Evolutionary conservation across 2,888 invertebrate genomes (phyloP).

Genomic region (Drosophila lacicola): DNA sequence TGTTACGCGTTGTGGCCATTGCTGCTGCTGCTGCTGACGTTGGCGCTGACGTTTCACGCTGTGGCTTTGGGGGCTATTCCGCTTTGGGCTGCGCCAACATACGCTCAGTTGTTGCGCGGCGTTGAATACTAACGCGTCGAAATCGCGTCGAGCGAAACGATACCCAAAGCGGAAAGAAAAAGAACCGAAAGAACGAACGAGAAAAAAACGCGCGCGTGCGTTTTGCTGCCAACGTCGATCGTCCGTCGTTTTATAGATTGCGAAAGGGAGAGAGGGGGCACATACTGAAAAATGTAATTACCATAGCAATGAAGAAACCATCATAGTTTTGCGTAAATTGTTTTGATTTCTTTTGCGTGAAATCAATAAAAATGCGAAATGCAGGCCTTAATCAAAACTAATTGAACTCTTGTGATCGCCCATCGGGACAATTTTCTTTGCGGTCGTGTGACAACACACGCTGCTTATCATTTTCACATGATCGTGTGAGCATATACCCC

Average conservation of each 20-base stretch:
- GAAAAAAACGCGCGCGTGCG: slow-evolving; percentile 66
- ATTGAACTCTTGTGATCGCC: slow-evolving; percentile 71
- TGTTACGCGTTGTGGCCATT: slow-evolving; percentile 62
- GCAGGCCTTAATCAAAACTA: slow-evolving; percentile 62
- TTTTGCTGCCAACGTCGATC: slow-evolving; percentile 36
- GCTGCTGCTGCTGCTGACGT: slow-evolving; percentile 51
- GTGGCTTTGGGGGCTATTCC: slow-evolving; percentile 47
- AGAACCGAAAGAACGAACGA: slow-evolving; percentile 16
- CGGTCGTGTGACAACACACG: slow-evolving; percentile 34
- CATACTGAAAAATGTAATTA: slow-evolving; percentile 60
- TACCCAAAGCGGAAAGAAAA: slow-evolving; percentile 26
- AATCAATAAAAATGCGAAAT: slow-evolving; percentile 67
- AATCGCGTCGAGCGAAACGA: slow-evolving; percentile 49
- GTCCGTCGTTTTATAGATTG: slow-evolving; percentile 11
- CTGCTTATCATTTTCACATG: slow-evolving; percentile 75
- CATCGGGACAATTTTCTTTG: slow-evolving; percentile 12
- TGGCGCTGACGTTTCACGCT: slow-evolving; percentile 44
- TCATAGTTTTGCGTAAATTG: slow-evolving; percentile 67
- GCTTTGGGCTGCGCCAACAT: slow-evolving; percentile 43
- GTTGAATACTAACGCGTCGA: slow-evolving; percentile 77
- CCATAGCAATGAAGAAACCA: slow-evolving; percentile 35
- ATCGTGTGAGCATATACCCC: slow-evolving; percentile 56
- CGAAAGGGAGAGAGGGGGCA: slow-evolving; percentile 3
- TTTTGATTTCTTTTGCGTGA: slow-evolving; percentile 67
- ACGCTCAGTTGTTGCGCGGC: slow-evolving; percentile 83